Evolutionary conservation across 2,888 invertebrate genomes (phyloP).

Genomic region (Apamea anceps): DNA sequence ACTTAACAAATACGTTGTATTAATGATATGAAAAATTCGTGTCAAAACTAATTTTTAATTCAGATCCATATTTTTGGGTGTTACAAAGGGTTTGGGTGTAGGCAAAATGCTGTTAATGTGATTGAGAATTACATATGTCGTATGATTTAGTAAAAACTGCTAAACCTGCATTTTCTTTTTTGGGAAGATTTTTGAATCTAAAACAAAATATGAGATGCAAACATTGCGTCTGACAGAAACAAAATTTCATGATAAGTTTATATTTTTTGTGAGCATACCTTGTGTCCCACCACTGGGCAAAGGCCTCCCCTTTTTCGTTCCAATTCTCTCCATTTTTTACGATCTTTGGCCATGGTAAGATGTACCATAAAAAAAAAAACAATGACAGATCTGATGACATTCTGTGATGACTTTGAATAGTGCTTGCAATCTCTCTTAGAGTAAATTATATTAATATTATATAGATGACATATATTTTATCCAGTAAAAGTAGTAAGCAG

Average conservation of each 20-base stretch:
- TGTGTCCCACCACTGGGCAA: background rate
- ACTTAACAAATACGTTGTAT: conserved; percentile 61
- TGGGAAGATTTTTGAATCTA: background rate
- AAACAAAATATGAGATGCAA: background rate
- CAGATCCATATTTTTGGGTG: conserved; percentile 38
- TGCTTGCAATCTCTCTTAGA: background rate
- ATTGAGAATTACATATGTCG: background rate
- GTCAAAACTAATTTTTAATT: conserved; percentile 56
- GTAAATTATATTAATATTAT: background rate
- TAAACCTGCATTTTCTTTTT: background rate
- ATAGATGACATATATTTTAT: background rate
- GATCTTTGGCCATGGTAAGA: background rate
- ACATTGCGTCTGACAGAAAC: background rate
- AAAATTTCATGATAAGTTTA: background rate
- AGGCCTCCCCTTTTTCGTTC: background rate
- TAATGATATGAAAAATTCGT: conserved; percentile 61
- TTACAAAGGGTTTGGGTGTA: too few species aligned
- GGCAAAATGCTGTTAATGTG: conserved; percentile 9
- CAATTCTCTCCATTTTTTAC: background rate
- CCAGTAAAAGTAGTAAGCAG: background rate
- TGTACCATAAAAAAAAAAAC: background rate
- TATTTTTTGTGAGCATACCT: background rate
- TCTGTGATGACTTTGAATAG: background rate
- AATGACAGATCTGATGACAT: background rate
- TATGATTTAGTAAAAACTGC: background rate